These are phyloP conservation scores for Philaethria dido DNA, from an alignment of 2,888 invertebrate genomes.

Conservation along the genomic window DNA sequence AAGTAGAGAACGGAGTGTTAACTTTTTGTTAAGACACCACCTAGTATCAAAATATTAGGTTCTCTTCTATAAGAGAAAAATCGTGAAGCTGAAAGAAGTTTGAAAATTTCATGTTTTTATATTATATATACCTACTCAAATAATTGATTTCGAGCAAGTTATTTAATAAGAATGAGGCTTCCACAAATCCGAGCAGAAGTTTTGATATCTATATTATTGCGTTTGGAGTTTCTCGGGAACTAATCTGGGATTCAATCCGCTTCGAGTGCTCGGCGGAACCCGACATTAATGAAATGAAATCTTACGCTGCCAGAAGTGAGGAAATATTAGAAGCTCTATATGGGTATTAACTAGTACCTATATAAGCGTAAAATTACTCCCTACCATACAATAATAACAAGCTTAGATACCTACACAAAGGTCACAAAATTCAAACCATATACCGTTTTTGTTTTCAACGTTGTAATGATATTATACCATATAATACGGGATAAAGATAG, in stretches of 20 bases:
- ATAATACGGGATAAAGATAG: no score
- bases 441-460: no score
- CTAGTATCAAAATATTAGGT: no score
- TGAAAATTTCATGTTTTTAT: no score
- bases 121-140: no score
- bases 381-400: background rate
- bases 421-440: background rate
- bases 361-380: background rate
- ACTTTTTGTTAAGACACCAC: no score
- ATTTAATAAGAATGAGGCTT: constrained; percentile 14
- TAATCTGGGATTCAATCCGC: constrained; percentile 33
- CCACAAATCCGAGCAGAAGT: constrained; percentile 16
- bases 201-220: constrained; percentile 30
- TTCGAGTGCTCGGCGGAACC: constrained; percentile 16
- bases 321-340: background rate
- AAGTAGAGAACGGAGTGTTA: no score
- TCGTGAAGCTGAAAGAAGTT: no score
- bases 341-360: background rate
- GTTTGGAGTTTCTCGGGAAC: constrained; percentile 23
- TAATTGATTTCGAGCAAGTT: background rate
- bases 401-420: background rate
- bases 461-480: background rate
- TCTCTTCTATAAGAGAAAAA: no score
- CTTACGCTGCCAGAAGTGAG: constrained; percentile 20
- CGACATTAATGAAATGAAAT: constrained; percentile 39